Base-by-base conservation (phyloP, 2,888 invertebrate genomes). In the Seladonia tumulorum region DNA sequence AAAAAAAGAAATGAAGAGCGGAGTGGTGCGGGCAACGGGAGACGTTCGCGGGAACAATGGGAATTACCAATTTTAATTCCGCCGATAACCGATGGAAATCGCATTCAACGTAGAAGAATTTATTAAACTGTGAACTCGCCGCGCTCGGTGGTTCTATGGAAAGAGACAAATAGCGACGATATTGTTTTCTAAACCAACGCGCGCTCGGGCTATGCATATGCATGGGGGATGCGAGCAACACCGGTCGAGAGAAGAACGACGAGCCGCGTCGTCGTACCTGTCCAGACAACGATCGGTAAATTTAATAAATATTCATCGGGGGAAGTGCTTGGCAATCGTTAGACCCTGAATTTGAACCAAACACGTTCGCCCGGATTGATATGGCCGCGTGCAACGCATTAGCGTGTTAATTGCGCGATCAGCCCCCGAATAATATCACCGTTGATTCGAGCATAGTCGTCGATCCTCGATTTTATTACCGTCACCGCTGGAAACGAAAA, bases 261-360 rank as follows among this genome's bases (percentile, higher is more conserved):
- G 49, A 35, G 74, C 63, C 14, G 63, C 57, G 60, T 79, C 63
- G 49, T 29, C n/a, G 53, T 53, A 47, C 68, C 47, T 71, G 57
- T 60, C 86, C 22, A 77, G 76, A 71, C 47, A 74, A 74, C 82
- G 77, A 86, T 87, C 79, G 79, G 49, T 71, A 70, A 80, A 79
- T 85, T 75, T 63, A 66, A 84, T 87, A 85, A 87, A 87, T 87
- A 87, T 84, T 87, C 87, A 87, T 80, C 76, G 87, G 68, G 42
- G 84, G 87, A 87, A 82, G 77, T 84, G 79, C 63, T 84, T 72
- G 79, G 68, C 76, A 72, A 87, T 86, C 82, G 77, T 79, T 80
- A 75, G 82, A 86, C 86, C 80, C 80, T 78, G 82, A 86, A 80
- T 83, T 87, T 86, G 8, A 78, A 87, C 68, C 60, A 47, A 70